Evolutionary conservation across 2,888 invertebrate genomes (phyloP).

Genomic region (Sceliomorpha sp.): DNA sequence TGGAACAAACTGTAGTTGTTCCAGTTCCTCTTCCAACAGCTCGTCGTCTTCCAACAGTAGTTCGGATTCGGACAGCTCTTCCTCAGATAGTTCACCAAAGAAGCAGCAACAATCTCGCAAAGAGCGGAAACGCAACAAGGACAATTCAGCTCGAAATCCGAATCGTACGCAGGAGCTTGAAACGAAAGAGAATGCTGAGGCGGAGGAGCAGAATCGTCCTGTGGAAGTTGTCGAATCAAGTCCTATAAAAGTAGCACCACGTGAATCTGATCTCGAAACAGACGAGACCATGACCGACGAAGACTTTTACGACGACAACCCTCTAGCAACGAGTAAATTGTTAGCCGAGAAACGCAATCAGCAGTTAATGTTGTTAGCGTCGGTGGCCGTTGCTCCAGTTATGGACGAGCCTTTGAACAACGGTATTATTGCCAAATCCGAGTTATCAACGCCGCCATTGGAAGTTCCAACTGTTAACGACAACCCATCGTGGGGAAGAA

Average conservation of each 20-base stretch:
- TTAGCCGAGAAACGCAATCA: constrained; percentile 89
- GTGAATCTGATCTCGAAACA: constrained; percentile 92
- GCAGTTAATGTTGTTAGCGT: constrained; percentile 83
- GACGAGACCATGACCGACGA: constrained; percentile 93
- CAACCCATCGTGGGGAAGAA: constrained; percentile 68
- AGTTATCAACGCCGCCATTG: constrained; percentile 14
- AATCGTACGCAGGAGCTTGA: constrained; percentile 76
- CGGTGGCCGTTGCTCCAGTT: constrained; percentile 82
- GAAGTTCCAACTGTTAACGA: not conserved
- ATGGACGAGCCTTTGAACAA: constrained; percentile 72
- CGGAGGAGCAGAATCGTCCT: constrained; percentile 80
- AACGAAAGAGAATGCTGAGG: constrained; percentile 66
- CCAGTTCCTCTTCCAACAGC: constrained; percentile 86
- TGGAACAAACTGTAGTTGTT: constrained; percentile 91
- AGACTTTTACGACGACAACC: constrained; percentile 92
- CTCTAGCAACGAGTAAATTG: constrained; percentile 87
- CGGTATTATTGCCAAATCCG: constrained; percentile 64
- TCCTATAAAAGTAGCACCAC: constrained; percentile 83
- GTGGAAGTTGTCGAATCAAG: constrained; percentile 81
- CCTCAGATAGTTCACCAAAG: constrained; percentile 82
- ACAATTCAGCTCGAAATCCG: constrained; percentile 72
- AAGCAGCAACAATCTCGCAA: constrained; percentile 74
- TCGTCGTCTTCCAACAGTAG: constrained; percentile 83
- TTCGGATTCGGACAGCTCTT: constrained; percentile 84
- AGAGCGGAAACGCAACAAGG: constrained; percentile 79